A percentile compares a stretch with the other conserved stretches of the same genome.
Evolutionary conservation across 2,797 vertebrate species (phyloP).

Genomic region (Hafferia zeledoni): DNA sequence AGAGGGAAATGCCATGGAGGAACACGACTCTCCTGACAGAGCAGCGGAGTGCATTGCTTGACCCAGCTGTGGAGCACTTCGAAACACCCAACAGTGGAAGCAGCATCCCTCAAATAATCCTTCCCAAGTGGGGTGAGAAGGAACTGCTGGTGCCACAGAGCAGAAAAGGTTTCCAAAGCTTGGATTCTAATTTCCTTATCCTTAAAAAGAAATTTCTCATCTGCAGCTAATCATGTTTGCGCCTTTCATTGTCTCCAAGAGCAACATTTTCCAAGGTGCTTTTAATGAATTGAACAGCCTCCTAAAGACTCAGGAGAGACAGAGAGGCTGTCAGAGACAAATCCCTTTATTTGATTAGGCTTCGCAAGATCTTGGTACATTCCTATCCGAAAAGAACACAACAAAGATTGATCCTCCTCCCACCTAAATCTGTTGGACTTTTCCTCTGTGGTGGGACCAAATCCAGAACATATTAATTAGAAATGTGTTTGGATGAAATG

Average conservation of each 20-base stretch:
- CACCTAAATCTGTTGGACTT: background rate
- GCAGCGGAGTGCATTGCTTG: background rate
- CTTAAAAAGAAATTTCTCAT: background rate
- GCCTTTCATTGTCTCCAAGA: background rate
- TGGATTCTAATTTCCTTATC: background rate
- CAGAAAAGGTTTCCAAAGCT: background rate
- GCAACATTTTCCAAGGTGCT: constrained; percentile 32
- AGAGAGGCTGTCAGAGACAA: constrained; percentile 3
- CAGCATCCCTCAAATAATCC: background rate
- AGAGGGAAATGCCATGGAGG: background rate
- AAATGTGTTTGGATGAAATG: constrained; percentile 1
- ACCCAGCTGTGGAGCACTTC: background rate
- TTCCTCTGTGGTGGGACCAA: background rate
- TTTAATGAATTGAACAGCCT: constrained; percentile 15
- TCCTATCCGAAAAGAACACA: background rate
- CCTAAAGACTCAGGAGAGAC: constrained; percentile 15
- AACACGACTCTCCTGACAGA: background rate
- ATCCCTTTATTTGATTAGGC: background rate
- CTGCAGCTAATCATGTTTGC: constrained; percentile 1
- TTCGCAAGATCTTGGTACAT: constrained; percentile 6
- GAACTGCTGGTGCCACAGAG: background rate
- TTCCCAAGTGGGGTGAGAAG: background rate
- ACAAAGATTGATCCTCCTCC: constrained; percentile 1
- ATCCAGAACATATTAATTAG: constrained; percentile 16
- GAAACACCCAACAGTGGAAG: background rate